Percentiles rank a stretch among this genome's conserved stretches.
These are phyloP conservation scores for Lasiurus cinereus DNA, from an alignment of 2,113 vertebrate genomes.

Conservation along the genomic window DNA sequence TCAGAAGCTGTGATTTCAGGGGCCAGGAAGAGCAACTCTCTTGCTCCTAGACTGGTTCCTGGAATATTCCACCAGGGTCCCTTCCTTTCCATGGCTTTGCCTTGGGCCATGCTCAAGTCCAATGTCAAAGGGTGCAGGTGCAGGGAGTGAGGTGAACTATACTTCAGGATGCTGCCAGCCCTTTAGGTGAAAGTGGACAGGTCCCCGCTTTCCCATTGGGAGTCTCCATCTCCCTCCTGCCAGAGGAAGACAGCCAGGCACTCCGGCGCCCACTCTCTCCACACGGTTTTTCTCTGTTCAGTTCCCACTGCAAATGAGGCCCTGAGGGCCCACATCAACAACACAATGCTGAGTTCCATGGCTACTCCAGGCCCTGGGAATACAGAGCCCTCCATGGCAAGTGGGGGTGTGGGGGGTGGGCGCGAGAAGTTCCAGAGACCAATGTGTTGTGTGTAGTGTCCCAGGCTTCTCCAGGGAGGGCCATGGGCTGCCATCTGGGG, in stretches of 20 bases:
- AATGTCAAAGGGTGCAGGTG: accelerated
- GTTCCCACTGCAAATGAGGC: background rate
- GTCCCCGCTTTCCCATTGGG: background rate
- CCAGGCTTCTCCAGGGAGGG: background rate
- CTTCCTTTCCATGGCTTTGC: background rate
- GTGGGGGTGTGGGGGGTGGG: too few relatives aligned
- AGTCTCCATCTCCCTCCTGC: too few relatives aligned
- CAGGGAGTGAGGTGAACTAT: background rate
- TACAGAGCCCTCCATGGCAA: background rate
- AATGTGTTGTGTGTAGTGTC: background rate
- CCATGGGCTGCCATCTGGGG: background rate
- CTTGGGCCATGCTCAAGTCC: background rate
- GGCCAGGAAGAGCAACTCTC: background rate
- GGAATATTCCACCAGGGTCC: background rate
- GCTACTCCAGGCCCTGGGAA: background rate
- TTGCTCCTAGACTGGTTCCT: background rate
- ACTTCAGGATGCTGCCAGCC: background rate
- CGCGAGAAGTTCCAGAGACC: background rate
- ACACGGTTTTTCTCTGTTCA: background rate
- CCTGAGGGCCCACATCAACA: background rate
- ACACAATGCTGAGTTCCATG: background rate
- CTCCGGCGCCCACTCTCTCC: too few relatives aligned
- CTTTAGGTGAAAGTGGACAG: accelerated
- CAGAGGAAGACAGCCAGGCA: too few relatives aligned
- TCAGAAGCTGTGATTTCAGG: background rate